Evolutionary conservation across 2,888 invertebrate species (phyloP), one percentile per base, ranked within the genome.

Genomic region (Platerodrilus igneus): DNA sequence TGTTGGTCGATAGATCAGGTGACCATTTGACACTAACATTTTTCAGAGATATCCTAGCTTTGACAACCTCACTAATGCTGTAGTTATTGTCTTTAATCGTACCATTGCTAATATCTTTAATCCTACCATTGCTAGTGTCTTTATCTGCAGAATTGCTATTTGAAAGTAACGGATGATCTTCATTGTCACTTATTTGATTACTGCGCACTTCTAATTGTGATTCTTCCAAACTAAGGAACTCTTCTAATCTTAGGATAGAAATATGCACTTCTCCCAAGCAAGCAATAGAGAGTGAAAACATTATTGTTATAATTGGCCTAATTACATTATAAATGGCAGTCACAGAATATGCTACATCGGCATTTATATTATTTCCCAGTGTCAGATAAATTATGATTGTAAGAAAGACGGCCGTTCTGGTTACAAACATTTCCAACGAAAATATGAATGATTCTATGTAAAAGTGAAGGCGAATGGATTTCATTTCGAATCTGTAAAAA

Each of bases 301-400:
- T 87, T 8, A 92, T 85, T 0, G 90, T 91, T 82, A 93, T 88
- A 4, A 87, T 83, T 53, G 88, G 83, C 22, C 91, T 75, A 40
- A 95, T 70, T 35, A 89, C 84, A 59, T 93, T 93, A 70, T 90
- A 93, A 64, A 93, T 85, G 5, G 93, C 87, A n/a, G 91, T 87
- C 36, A 92, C 77, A 35, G 92, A 85, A 67, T 92, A 93, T 8
- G 91, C 89, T 63, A 76, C 78, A 61, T 91, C 86, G 6, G 95
- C 86, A 4, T 81, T 83, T 51, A 95, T 76, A 54, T 77, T 67
- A 52, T 83, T 71, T 14, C 84, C 83, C 5, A 81, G 69, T 10
- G 87, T 68, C 16, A 85, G 81, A 62, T 79, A 90, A 2, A 83
- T 78, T 21, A 92, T 71, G 40, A 95, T 79, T 13, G 90, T 90